phyloP scores from a whole-genome alignment of 92 coral and sea anemone species.

The Metridium senile region DNA sequence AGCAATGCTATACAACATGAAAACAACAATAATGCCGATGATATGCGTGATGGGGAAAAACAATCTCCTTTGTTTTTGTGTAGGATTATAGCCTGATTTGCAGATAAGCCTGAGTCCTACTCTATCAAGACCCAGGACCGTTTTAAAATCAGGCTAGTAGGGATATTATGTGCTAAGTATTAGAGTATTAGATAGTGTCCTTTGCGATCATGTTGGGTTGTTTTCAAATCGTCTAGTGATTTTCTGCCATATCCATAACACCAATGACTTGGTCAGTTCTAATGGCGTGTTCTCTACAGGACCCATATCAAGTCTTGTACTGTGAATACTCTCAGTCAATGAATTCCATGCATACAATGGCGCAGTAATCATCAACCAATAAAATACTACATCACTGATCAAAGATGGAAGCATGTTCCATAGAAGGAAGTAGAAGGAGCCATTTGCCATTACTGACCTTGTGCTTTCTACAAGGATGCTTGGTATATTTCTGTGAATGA shows the following conservation, averaged over 20 bases:
- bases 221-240: conserved; percentile 16
- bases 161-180: too few species aligned
- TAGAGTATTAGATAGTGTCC: neutral
- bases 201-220: neutral
- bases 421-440: conserved; percentile 57
- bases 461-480: conserved; percentile 16
- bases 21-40: too few species aligned
- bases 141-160: too few species aligned
- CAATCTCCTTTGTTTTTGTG: too few species aligned
- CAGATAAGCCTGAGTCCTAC: too few species aligned
- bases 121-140: too few species aligned
- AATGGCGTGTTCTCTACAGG: conserved; percentile 10
- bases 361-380: conserved; percentile 75
- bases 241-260: conserved; percentile 73
- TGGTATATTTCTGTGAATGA: conserved; percentile 62
- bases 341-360: conserved; percentile 84
- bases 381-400: conserved; percentile 73
- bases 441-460: conserved; percentile 56
- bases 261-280: conserved; percentile 21
- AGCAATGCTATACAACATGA: too few species aligned
- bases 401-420: conserved; percentile 73
- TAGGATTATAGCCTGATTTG: too few species aligned
- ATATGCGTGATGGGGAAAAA: too few species aligned
- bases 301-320: conserved; percentile 22
- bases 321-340: conserved; percentile 52